phyloP scores from a whole-genome alignment of 2,888 invertebrate genomes.

The Drosophila neoperkinsi region DNA sequence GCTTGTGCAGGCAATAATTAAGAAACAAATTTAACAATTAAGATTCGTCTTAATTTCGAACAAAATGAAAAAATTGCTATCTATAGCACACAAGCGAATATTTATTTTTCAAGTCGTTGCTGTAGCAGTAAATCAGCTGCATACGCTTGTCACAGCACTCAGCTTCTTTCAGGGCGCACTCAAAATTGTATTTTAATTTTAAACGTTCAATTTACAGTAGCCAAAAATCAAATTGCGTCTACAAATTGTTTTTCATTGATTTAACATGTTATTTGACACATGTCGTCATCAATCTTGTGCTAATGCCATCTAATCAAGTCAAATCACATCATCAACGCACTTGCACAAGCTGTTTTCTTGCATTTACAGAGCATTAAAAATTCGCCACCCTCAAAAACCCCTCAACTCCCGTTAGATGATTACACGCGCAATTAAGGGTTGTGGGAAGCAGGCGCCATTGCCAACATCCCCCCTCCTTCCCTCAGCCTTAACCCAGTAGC shows the following conservation, averaged over 20 bases:
- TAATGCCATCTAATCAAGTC: conserved; percentile 61
- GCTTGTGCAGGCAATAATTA: not conserved
- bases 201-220: not conserved
- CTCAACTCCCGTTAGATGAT: conserved; percentile 45
- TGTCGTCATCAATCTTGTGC: conserved; percentile 63
- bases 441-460: conserved; percentile 49
- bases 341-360: conserved; percentile 64
- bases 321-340: conserved; percentile 61
- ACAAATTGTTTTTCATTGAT: conserved; percentile 44
- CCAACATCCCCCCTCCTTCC: conserved; percentile 9
- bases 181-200: not conserved
- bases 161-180: accelerated
- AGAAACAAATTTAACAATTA: not conserved
- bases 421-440: conserved; percentile 78
- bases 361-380: conserved; percentile 65
- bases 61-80: not conserved
- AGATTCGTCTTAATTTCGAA: not conserved
- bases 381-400: conserved; percentile 23
- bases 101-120: not conserved
- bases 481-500: conserved; percentile 6
- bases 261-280: conserved; percentile 61
- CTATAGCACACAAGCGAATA: not conserved
- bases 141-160: not conserved
- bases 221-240: conserved; percentile 10
- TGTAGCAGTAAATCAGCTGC: not conserved